Evolutionary conservation across 2,797 vertebrate genomes (phyloP), one percentile per base, ranked within the genome.

Genomic region (Mycteria americana): DNA sequence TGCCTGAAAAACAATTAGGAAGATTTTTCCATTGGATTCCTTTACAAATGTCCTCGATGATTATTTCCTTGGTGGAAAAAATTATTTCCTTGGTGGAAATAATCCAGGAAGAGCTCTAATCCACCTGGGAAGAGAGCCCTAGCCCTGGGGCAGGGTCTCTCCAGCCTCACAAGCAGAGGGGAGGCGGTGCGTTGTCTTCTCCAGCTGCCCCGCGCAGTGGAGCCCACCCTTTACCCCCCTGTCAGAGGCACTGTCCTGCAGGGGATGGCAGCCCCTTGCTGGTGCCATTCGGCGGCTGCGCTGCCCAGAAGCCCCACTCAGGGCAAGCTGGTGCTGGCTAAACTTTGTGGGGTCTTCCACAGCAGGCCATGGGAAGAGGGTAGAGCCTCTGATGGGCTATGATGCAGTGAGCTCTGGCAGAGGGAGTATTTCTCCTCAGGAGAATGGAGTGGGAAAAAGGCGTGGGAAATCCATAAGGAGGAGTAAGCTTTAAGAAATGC

Each of bases 161-260:
- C n/a, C 56, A 41, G 33, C 18, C 57, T 50, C 30, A 21, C 24
- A 41, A 28, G 25, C 28, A 76, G 68, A 33, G 25, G 15, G 11
- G 39, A 46, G 24, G 22, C 2, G 2, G 14, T 41, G 31, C 7
- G 28, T 11, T 77, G 57, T 33, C 30, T 70, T 86, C n/a, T 48
- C 18, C 22, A 43, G 37, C 28, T 25, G 6, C 15, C 24, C 21
- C 0, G 1, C 14, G 0, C 3, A 1, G 9, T 7, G 23, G 41
- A 83, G 8, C 50, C 48, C n/a, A 31, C 13, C 24, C 9, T 16
- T 39, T 21, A 19, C 17, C 21, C 57, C 73, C 65, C 0, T 0
- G 31, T 59, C 37, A 12, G 31, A 65, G 31, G 33, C 33, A 15
- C 13, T 27, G 48, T 21, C 25, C 57, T 37, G 11, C 18, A 16